A percentile compares a stretch with the other conserved stretches of the same genome.
These are phyloP conservation scores for Anoplius nigerrimus DNA, from an alignment of 2,888 invertebrate species.

Conservation along the genomic window DNA sequence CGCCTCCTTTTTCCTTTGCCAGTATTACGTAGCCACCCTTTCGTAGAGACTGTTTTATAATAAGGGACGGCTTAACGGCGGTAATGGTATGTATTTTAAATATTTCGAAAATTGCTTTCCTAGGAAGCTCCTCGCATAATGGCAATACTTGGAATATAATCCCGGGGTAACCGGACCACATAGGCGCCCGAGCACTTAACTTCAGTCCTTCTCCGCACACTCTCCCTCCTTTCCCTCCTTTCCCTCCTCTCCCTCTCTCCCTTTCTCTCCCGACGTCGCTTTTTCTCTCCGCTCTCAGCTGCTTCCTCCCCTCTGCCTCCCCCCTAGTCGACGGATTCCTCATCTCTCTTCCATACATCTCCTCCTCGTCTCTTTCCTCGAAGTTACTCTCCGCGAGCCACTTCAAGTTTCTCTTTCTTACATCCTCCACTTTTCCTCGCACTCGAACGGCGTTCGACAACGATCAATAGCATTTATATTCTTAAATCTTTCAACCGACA, in stretches of 20 bases:
- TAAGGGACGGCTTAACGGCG: conserved; percentile 52
- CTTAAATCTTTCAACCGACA: no score
- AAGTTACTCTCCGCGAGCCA: no score
- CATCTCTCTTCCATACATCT: background rate
- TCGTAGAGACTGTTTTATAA: conserved; percentile 57
- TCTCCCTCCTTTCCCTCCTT: conserved; percentile 2
- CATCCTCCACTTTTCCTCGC: no score
- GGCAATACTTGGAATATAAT: conserved; percentile 73
- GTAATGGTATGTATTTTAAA: conserved; percentile 73
- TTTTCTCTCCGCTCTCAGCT: background rate
- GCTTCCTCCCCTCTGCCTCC: background rate
- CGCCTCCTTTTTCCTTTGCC: background rate
- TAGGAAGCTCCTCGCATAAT: conserved; percentile 70
- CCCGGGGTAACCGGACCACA: conserved; percentile 61
- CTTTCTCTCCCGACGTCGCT: conserved; percentile 4
- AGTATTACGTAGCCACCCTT: conserved; percentile 40
- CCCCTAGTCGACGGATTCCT: background rate
- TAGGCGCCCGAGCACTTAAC: conserved; percentile 62
- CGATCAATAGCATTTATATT: no score
- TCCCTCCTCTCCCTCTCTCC: conserved; percentile 9
- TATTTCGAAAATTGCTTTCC: conserved; percentile 74
- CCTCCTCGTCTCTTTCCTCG: no score
- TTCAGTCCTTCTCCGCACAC: conserved; percentile 43
- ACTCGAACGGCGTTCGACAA: no score
- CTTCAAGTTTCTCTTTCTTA: no score